phyloP scores from a whole-genome alignment of 2,113 vertebrate genomes.

The Propithecus coquereli region DNA sequence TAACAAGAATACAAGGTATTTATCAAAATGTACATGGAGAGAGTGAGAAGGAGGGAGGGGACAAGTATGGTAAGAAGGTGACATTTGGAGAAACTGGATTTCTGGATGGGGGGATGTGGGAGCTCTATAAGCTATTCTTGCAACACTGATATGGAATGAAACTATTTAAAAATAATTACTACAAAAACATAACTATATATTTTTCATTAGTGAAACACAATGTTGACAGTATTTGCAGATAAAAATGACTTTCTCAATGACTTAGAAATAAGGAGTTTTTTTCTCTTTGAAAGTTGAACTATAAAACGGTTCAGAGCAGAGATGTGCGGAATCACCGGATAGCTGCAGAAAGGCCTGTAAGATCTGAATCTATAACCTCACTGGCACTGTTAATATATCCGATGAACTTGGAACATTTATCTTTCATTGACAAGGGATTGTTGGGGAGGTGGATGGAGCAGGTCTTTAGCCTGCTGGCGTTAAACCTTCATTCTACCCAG shows the following conservation, averaged over 20 bases:
- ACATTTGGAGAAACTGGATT: not conserved
- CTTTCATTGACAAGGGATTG: not conserved
- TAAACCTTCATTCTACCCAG: not conserved
- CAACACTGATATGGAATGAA: not conserved
- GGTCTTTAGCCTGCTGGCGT: not conserved
- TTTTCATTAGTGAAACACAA: not conserved
- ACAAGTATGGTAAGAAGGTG: not conserved
- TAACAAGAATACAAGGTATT: not conserved
- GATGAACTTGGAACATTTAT: not conserved
- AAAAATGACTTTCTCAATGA: not conserved
- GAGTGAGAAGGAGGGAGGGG: too few relatives aligned
- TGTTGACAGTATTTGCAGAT: not conserved
- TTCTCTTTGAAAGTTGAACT: not conserved
- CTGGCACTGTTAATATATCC: too few relatives aligned
- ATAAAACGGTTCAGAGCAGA: not conserved
- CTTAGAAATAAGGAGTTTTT: not conserved
- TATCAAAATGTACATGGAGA: not conserved
- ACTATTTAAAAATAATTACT: not conserved
- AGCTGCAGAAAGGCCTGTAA: not conserved
- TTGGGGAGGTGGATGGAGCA: not conserved
- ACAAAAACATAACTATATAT: not conserved
- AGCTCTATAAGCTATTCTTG: not conserved
- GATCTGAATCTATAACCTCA: too few relatives aligned
- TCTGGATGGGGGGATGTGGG: not conserved
- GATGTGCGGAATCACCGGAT: not conserved